Evolutionary conservation across 2,113 vertebrate genomes (phyloP).

Genomic region (Stigmatopora nigra): DNA sequence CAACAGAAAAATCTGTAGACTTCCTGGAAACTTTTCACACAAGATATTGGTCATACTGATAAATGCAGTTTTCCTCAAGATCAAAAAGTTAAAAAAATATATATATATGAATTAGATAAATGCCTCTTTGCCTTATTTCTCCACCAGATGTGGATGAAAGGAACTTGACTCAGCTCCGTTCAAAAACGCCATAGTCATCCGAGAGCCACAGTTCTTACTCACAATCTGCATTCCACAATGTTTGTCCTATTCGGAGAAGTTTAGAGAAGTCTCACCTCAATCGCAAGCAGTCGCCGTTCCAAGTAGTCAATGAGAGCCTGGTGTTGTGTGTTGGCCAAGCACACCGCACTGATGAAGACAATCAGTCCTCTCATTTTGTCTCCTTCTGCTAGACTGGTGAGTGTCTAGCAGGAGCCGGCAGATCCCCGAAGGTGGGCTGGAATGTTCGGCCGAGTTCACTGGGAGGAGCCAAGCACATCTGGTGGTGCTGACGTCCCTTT

Average conservation of each 20-base stretch:
- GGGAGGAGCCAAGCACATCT: conserved; percentile 64
- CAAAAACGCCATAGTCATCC: not conserved
- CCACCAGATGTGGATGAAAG: too few relatives aligned
- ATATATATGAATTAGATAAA: not conserved
- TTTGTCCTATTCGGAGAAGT: conserved; percentile 47
- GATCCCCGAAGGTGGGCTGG: conserved; percentile 63
- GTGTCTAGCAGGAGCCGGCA: conserved; percentile 41
- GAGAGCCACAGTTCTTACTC: conserved; percentile 28
- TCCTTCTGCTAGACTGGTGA: conserved; percentile 27
- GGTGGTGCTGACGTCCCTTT: conserved; percentile 33
- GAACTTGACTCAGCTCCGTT: not conserved
- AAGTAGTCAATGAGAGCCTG: conserved; percentile 75
- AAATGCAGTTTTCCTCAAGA: not conserved
- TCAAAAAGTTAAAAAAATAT: not conserved
- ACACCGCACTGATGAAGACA: conserved; percentile 55
- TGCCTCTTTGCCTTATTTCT: not conserved
- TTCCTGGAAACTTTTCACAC: not conserved
- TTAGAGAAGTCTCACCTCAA: conserved; percentile 70
- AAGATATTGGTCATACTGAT: not conserved
- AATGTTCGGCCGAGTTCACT: conserved; percentile 57
- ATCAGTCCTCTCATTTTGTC: conserved; percentile 62
- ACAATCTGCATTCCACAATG: conserved; percentile 59
- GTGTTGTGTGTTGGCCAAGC: conserved; percentile 64
- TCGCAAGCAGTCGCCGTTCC: conserved; percentile 70
- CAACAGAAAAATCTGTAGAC: not conserved